phyloP scores from a whole-genome alignment of 2,888 invertebrate genomes.

The Clanis bilineata region DNA sequence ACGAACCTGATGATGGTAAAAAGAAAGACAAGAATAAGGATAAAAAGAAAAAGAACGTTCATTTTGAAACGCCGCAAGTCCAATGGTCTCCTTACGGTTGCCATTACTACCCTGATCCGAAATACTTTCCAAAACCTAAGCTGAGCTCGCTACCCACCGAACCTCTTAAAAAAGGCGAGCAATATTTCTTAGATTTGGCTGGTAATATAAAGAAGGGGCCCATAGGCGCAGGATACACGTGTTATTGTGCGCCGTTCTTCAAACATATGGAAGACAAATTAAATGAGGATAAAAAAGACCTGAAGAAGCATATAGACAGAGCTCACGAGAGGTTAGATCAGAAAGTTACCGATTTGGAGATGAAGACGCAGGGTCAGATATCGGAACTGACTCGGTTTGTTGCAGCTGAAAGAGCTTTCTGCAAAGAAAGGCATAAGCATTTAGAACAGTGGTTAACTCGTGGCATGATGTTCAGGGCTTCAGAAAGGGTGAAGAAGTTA shows the following conservation, averaged over 20 bases:
- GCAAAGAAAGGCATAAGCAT: conserved; percentile 84
- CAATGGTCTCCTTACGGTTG: conserved; percentile 96
- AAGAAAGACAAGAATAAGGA: conserved; percentile 70
- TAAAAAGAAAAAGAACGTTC: conserved; percentile 79
- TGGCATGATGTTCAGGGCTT: conserved; percentile 83
- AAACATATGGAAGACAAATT: conserved; percentile 92
- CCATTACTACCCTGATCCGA: conserved; percentile 93
- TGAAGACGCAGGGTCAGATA: conserved; percentile 87
- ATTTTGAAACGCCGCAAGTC: conserved; percentile 78
- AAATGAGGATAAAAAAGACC: conserved; percentile 89
- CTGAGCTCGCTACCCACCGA: conserved; percentile 93
- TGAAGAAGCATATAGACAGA: conserved; percentile 89
- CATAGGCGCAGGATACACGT: conserved; percentile 95
- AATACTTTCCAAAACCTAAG: conserved; percentile 92
- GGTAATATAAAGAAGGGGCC: conserved; percentile 98
- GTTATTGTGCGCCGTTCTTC: conserved; percentile 96
- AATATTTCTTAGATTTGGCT: conserved; percentile 96
- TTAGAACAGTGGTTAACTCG: conserved; percentile 87
- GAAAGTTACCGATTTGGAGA: conserved; percentile 90
- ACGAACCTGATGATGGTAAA: conserved; percentile 74
- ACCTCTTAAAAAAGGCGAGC: conserved; percentile 93
- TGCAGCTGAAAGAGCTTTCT: conserved; percentile 83
- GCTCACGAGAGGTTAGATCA: conserved; percentile 91
- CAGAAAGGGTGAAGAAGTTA: conserved; percentile 72
- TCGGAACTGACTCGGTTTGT: conserved; percentile 86